Percentiles rank a stretch among this genome's conserved stretches.
Evolutionary conservation across 1,140 invertebrate genomes (phyloP).

Genomic region (Drosophila nikananu): DNA sequence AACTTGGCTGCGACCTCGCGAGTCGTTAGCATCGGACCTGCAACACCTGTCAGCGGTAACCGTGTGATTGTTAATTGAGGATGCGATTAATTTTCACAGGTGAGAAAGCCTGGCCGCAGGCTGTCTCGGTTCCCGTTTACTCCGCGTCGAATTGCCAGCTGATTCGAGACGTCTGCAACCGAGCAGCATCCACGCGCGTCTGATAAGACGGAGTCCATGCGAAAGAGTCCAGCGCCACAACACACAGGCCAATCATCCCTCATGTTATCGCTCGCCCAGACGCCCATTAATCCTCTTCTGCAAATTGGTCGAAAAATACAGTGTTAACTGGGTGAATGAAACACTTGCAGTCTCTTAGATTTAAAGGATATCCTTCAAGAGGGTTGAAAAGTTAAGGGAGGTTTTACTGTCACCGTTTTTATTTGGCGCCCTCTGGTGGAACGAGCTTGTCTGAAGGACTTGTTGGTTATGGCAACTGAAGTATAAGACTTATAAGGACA

Average conservation of each 20-base stretch:
- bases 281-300: slow-evolving; percentile 11
- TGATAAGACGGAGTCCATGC: slow-evolving; percentile 63
- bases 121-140: slow-evolving; percentile 1
- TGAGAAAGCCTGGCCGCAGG: slow-evolving; percentile 28
- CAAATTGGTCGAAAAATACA: slow-evolving; percentile 11
- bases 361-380: neutral
- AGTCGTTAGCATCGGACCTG: slow-evolving; percentile 18
- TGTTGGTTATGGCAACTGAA: neutral
- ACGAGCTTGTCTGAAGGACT: neutral
- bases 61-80: slow-evolving; percentile 11
- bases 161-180: slow-evolving; percentile 58
- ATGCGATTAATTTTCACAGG: slow-evolving; percentile 44
- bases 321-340: neutral
- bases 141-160: slow-evolving; percentile 9
- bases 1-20: neutral
- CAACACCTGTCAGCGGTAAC: slow-evolving; percentile 1
- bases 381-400: neutral
- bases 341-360: neutral
- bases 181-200: slow-evolving; percentile 79
- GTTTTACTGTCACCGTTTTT: neutral
- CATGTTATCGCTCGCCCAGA: slow-evolving; percentile 12
- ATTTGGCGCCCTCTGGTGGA: neutral
- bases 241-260: slow-evolving; percentile 40
- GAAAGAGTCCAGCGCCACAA: slow-evolving; percentile 28
- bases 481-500: neutral